These are phyloP conservation scores for Sinelater perroti DNA, from an alignment of 2,888 invertebrate genomes.

Conservation along the genomic window DNA sequence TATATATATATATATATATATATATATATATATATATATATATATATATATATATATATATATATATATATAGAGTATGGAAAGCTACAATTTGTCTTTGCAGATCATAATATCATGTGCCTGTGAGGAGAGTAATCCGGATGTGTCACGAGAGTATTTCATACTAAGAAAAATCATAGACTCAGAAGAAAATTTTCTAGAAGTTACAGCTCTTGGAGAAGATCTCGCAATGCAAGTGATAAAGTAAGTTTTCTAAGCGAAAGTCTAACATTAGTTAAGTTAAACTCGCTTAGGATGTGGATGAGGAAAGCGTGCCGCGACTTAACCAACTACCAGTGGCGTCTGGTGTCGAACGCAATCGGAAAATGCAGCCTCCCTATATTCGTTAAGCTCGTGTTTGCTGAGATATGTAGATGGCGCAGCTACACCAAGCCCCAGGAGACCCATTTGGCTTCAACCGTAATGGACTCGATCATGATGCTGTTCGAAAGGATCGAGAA, in stretches of 20 bases:
- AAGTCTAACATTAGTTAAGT: background rate
- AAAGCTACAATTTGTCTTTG: slow-evolving; percentile 42
- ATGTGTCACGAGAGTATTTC: slow-evolving; percentile 87
- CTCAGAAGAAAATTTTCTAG: slow-evolving; percentile 86
- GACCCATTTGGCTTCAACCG: slow-evolving; percentile 90
- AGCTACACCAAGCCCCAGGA: slow-evolving; percentile 95
- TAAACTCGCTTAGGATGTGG: slow-evolving; percentile 73
- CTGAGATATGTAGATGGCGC: slow-evolving; percentile 96
- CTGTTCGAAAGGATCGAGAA: slow-evolving; percentile 95
- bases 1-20: too few relatives aligned
- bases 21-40: too few relatives aligned
- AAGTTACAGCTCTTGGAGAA: slow-evolving; percentile 90
- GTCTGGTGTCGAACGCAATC: slow-evolving; percentile 91
- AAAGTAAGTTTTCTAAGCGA: slow-evolving; percentile 63
- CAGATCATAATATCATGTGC: slow-evolving; percentile 92
- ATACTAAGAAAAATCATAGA: slow-evolving; percentile 88
- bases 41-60: background rate
- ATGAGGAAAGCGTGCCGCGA: slow-evolving; percentile 89
- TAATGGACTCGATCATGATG: slow-evolving; percentile 98
- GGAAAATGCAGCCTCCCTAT: slow-evolving; percentile 93
- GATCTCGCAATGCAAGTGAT: slow-evolving; percentile 94
- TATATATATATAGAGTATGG: too few relatives aligned
- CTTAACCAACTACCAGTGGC: slow-evolving; percentile 93
- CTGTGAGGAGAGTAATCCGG: slow-evolving; percentile 84
- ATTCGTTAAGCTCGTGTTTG: slow-evolving; percentile 96